phyloP scores from a whole-genome alignment of 1,140 invertebrate species.

The Tyrophagus putrescentiae region DNA sequence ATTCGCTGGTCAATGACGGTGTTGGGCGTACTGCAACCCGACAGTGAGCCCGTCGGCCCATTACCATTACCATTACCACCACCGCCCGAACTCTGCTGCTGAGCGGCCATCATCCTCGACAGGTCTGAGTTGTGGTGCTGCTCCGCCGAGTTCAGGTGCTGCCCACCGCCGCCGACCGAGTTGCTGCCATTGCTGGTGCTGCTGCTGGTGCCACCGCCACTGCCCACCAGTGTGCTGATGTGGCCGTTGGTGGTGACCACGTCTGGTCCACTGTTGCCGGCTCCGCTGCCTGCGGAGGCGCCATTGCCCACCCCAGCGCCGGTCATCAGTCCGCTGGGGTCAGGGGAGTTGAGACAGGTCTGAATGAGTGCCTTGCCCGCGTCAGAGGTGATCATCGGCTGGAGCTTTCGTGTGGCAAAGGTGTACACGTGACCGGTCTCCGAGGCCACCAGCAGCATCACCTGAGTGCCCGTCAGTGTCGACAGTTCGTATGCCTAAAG shows the following conservation, averaged over 20 bases:
- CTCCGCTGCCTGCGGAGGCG: constrained; percentile 34
- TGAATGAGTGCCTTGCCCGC: constrained; percentile 96
- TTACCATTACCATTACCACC: background rate
- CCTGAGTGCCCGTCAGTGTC: constrained; percentile 95
- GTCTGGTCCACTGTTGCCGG: constrained; percentile 29
- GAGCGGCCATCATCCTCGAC: background rate
- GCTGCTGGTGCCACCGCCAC: background rate
- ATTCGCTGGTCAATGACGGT: constrained; percentile 62
- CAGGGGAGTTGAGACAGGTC: constrained; percentile 93
- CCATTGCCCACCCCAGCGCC: constrained; percentile 35
- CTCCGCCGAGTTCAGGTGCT: background rate
- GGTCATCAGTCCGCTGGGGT: constrained; percentile 48
- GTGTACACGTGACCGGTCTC: constrained; percentile 99
- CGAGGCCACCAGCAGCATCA: constrained; percentile 87
- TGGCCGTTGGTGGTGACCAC: background rate
- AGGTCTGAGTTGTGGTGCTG: background rate
- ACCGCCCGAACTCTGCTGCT: background rate
- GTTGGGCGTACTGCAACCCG: background rate
- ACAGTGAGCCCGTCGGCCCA: background rate
- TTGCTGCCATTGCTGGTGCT: background rate
- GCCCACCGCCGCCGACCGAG: background rate
- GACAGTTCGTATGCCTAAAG: constrained; percentile 64
- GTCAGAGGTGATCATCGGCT: constrained; percentile 98
- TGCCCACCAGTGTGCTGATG: no score
- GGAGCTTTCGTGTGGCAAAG: constrained; percentile 93